These are phyloP conservation scores for Heliconius ismenius DNA, from an alignment of 2,888 invertebrate genomes.

Conservation along the genomic window DNA sequence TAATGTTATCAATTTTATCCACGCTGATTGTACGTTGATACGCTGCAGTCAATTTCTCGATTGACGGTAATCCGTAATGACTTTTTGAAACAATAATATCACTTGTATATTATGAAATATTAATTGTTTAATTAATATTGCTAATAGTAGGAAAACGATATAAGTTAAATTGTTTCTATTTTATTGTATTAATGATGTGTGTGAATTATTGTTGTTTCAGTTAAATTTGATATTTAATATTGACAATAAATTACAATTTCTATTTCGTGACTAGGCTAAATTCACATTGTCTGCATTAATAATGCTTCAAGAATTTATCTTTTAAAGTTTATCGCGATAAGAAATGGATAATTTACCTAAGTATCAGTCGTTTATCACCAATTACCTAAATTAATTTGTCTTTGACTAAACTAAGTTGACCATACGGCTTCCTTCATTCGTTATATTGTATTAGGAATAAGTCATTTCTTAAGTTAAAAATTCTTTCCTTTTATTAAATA, in stretches of 20 bases:
- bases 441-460: neutral
- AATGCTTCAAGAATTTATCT: too few relatives aligned
- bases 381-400: neutral
- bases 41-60: conserved; percentile 20
- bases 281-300: neutral
- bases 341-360: neutral
- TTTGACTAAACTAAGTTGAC: neutral
- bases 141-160: neutral
- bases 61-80: conserved; percentile 14
- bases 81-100: conserved; percentile 17
- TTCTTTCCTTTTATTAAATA: neutral
- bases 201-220: neutral
- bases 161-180: neutral
- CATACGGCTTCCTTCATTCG: neutral
- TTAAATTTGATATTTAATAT: too few relatives aligned
- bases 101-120: conserved; percentile 9
- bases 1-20: conserved; percentile 31
- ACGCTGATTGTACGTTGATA: conserved; percentile 15
- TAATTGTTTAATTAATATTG: neutral
- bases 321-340: neutral
- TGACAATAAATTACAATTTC: neutral
- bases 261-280: neutral
- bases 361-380: neutral
- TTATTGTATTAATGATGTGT: neutral
- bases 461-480: neutral